These are phyloP conservation scores for Antidorcas marsupialis DNA, from an alignment of 2,113 vertebrate species.

Conservation along the genomic window DNA sequence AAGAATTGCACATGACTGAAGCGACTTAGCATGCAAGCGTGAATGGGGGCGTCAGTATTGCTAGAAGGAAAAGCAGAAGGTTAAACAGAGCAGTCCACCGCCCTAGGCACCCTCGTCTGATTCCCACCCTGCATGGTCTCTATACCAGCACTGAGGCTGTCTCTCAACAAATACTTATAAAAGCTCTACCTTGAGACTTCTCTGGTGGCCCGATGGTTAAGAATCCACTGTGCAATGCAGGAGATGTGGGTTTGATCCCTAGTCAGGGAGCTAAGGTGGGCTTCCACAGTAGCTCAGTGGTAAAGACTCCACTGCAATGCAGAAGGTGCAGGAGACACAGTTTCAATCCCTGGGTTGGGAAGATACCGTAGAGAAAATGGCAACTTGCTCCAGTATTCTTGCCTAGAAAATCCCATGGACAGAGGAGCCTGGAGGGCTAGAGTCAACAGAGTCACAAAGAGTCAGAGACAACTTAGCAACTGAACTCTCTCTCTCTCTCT, in stretches of 20 bases:
- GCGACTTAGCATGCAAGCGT: neutral
- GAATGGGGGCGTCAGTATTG: neutral
- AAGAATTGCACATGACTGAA: neutral
- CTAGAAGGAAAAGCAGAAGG: neutral
- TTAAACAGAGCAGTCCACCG: neutral
- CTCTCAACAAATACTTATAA: neutral
- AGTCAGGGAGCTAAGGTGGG: neutral
- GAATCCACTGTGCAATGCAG: neutral
- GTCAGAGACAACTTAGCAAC: neutral
- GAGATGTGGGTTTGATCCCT: neutral
- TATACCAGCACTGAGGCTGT: neutral
- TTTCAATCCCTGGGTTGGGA: neutral
- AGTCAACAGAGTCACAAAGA: neutral
- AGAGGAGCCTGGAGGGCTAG: neutral
- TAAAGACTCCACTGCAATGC: neutral
- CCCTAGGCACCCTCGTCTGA: accelerated
- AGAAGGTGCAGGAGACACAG: neutral
- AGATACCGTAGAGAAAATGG: neutral
- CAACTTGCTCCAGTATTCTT: neutral
- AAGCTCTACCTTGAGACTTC: neutral
- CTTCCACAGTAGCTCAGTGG: neutral
- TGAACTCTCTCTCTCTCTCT: neutral
- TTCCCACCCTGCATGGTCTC: neutral
- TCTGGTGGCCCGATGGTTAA: neutral
- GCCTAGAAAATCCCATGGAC: neutral